Base-by-base conservation (phyloP, 2,113 vertebrate species). In the Cariama cristata region DNA sequence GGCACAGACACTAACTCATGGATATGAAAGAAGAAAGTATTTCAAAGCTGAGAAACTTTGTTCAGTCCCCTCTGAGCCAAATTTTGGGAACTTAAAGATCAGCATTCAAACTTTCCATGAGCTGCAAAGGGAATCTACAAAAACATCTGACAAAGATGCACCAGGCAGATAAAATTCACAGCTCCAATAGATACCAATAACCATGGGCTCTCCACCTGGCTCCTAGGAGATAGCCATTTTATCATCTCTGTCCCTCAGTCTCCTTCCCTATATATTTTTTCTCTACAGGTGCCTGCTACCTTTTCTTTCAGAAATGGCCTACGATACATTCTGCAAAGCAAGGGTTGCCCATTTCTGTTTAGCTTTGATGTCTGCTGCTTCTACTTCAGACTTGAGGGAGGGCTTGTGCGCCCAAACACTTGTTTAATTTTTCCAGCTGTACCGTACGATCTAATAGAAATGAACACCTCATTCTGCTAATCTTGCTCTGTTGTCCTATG, bases 11-110 rank as follows among this genome's bases (percentile, higher is more conserved):
- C 30, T 14, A 12, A 4, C 23, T 91, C 27, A 55, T 62, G 21
- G 7, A 33, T 49, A 63, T 20, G 12, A 77, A 90, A 77, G 18
- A 84, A 77, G 26, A 86, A 71, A 53, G 11, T 26, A 35, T 23
- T 63, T 47, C 23, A 82, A 22, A 24, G 21, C 15, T 53, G 6
- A 59, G 75, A 55, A 94, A 71, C 12, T 15, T 5, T 21, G 72
- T 56, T 17, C 12, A 86, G 33, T 8, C 14, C 22, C 11, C 26
- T n/a, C 28, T 0, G 0, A 71, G 28, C 32, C 24, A 21, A 53
- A 10, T 35, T 42, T 71, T 59, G 17, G 19, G 11, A 79, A 32
- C 11, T 55, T 82, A 27, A 68, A 58, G 33, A 47, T 83, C 30
- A 53, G 11, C 9, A 58, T 85, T 74, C 23, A 59, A 40, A 67